Evolutionary conservation across 2,113 vertebrate species (phyloP).

Genomic region (Loxodonta africana): DNA sequence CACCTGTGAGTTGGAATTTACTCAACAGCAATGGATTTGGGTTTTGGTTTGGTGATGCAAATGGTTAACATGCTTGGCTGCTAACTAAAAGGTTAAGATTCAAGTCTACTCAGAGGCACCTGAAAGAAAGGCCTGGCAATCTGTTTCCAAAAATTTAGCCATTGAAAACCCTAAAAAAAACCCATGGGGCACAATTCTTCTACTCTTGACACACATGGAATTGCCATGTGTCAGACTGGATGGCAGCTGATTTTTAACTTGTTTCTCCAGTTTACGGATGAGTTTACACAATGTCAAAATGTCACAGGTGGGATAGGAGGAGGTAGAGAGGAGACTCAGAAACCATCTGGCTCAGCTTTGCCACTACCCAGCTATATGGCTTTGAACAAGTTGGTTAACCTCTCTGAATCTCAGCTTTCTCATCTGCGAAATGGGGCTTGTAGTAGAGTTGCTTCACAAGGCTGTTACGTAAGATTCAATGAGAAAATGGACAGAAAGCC

Average conservation of each 20-base stretch:
- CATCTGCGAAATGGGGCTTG: background rate
- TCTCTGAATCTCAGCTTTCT: background rate
- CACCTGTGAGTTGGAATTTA: no score
- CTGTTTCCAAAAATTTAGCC: background rate
- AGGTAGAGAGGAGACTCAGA: background rate
- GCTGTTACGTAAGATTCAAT: background rate
- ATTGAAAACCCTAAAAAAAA: background rate
- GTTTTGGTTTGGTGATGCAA: no score
- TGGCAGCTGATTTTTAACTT: background rate
- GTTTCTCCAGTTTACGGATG: background rate
- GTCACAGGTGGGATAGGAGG: background rate
- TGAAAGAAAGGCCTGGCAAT: background rate
- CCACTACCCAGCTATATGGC: background rate
- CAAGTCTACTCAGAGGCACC: background rate
- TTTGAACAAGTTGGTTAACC: background rate
- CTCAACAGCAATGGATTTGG: no score
- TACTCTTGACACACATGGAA: background rate
- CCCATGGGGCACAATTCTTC: background rate
- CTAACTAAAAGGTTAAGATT: background rate
- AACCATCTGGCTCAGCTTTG: background rate
- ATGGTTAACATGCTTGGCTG: no score
- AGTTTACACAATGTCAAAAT: background rate
- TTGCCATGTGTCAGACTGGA: background rate
- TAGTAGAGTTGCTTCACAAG: background rate
- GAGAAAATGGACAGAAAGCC: background rate